Percentiles rank a stretch among this genome's conserved stretches.
Evolutionary conservation across 2,797 vertebrate species (phyloP).

Genomic region (Caiman crocodilus): DNA sequence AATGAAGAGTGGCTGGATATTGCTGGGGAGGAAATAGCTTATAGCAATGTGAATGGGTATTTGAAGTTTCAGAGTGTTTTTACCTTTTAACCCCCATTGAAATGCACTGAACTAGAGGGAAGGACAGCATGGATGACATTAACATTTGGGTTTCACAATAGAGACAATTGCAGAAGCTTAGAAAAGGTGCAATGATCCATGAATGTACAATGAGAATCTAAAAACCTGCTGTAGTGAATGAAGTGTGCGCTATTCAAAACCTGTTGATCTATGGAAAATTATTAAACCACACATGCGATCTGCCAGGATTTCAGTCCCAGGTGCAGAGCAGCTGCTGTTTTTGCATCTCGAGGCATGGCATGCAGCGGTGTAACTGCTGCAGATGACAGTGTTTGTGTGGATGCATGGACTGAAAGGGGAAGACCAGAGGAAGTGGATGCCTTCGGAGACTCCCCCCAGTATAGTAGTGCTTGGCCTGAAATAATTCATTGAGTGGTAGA

Average conservation of each 20-base stretch:
- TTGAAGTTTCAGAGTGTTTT: conserved; percentile 22
- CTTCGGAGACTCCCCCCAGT: not conserved
- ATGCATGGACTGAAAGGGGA: not conserved
- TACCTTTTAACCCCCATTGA: conserved; percentile 64
- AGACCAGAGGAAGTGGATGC: conserved; percentile 15
- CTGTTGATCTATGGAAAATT: conserved; percentile 68
- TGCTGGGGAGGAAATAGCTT: not conserved
- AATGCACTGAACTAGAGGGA: conserved; percentile 58
- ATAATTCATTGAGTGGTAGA: not conserved
- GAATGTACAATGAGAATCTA: conserved; percentile 49
- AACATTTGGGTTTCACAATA: conserved; percentile 65
- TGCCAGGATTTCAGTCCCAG: conserved; percentile 55
- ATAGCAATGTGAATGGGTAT: not conserved
- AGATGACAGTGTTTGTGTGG: not conserved
- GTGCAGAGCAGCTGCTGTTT: conserved; percentile 65
- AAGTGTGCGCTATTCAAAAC: conserved; percentile 47
- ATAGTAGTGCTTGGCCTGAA: not conserved
- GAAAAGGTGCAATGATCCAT: conserved; percentile 64
- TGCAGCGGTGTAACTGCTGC: not conserved
- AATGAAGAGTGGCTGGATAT: not conserved
- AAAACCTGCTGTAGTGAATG: conserved; percentile 62
- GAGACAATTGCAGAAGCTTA: conserved; percentile 44
- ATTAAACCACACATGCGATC: conserved; percentile 11
- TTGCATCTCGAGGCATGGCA: not conserved
- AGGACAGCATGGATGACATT: conserved; percentile 54